Conservation (phyloP, 2,888 invertebrate species). For the Notocelia uddmanniana region DNA sequence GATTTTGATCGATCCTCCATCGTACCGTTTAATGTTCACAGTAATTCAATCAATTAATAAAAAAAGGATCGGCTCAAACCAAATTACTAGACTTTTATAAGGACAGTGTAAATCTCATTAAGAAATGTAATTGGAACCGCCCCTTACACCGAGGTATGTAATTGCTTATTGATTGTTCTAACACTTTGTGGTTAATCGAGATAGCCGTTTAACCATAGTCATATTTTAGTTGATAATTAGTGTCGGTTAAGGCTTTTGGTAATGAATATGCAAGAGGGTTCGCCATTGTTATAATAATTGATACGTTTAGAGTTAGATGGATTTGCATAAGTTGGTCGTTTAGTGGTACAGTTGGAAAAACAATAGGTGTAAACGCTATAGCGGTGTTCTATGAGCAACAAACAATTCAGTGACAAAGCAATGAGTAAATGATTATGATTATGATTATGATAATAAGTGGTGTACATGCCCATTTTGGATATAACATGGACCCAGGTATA, state of each 20-base stretch:
- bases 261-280: conserved; percentile 3
- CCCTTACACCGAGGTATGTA: too few relatives aligned
- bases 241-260: background rate
- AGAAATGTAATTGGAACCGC: too few relatives aligned
- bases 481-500: too few relatives aligned
- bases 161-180: conserved; percentile 26
- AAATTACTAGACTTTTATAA: background rate
- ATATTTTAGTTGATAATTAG: background rate
- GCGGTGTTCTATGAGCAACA: too few relatives aligned
- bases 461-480: too few relatives aligned
- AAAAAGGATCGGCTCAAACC: background rate
- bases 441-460: too few relatives aligned
- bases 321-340: background rate
- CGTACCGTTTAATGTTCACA: too few relatives aligned
- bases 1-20: too few relatives aligned
- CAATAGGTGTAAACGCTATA: background rate
- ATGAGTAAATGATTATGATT: too few relatives aligned
- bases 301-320: background rate
- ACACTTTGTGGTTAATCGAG: conserved; percentile 30
- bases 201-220: background rate
- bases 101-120: background rate
- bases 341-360: background rate
- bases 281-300: conserved; percentile 30
- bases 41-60: background rate
- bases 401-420: too few relatives aligned